Base-by-base conservation (phyloP, 2,113 vertebrate species). In the Leucosticte australis region DNA sequence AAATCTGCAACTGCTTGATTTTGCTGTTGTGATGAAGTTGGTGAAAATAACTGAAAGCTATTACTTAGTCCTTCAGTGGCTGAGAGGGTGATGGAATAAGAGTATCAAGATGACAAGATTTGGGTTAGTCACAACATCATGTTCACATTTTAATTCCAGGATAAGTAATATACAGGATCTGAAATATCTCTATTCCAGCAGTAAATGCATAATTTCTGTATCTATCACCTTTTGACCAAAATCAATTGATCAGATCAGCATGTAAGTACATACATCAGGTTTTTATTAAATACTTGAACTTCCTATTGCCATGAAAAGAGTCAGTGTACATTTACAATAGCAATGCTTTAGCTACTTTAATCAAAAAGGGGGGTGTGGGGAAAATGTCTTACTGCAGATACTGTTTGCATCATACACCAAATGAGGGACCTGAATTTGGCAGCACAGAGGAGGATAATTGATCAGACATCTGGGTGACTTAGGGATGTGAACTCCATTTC, bases 261-360 rank as follows among this genome's bases (percentile, higher is more conserved):
- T 95, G 90, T 95, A 96, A 97, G 94, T 84, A 91, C 13, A 35
- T 91, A 93, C 31, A 86, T 90, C 8, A 33, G 73, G 41, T 63
- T 96, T 97, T 97, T 95, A 94, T 91, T 94, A 75, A 94, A 85
- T 94, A 88, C 80, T 93, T 94, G 92, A 94, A 94, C 83, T 95
- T 96, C 93, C 42, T 91, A 11, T 87, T 87, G 39, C 74, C 30
- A 79, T 76, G 77, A 44, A 57, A 49, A 88, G 16, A 68, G 47
- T 88, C 57, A 69, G 0, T 62, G 74, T 69, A 47, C 42, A 64
- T 69, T 69, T 91, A 55, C 28, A 86, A 31, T 37, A 92, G 63
- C 59, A 89, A 26, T 76, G 85, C 50, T 90, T 87, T 69, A 83
- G 85, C 55, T 77, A 33, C 94, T 94, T 88, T 60, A 94, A 78